Conservation (phyloP, 2,888 invertebrate species). For the Drosophila yooni region DNA sequence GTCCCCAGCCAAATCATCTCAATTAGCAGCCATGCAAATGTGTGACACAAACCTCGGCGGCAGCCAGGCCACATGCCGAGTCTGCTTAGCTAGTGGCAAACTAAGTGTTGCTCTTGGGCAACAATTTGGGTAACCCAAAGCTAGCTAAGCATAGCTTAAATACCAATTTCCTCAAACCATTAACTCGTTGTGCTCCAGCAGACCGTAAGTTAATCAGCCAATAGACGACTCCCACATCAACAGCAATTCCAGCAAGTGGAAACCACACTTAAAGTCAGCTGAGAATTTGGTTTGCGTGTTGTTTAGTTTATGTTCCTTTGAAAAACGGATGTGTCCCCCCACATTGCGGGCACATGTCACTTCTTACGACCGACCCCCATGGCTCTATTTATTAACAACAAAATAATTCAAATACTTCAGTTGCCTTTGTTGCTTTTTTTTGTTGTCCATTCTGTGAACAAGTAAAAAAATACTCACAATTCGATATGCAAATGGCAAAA, state of each 20-base stretch:
- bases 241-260: constrained; percentile 2
- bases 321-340: constrained; percentile 64
- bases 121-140: constrained; percentile 25
- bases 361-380: constrained; percentile 44
- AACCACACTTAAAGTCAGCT: constrained; percentile 23
- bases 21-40: constrained; percentile 67
- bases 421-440: constrained; percentile 25
- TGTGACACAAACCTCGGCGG: constrained; percentile 24
- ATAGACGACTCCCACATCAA: constrained; percentile 27
- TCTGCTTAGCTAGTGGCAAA: constrained; percentile 2
- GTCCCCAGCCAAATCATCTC: constrained; percentile 56
- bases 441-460: constrained; percentile 12
- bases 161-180: constrained; percentile 37
- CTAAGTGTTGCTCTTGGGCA: constrained; percentile 40
- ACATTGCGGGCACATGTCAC: constrained; percentile 64
- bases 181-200: constrained; percentile 54
- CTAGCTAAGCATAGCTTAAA: constrained; percentile 19
- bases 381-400: constrained; percentile 17
- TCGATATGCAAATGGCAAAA: constrained; percentile 12
- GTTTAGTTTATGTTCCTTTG: constrained; percentile 42
- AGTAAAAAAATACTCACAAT: constrained; percentile 19
- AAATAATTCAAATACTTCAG: constrained; percentile 39
- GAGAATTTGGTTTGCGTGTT: constrained; percentile 42
- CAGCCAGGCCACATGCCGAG: constrained; percentile 10
- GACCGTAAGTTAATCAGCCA: constrained; percentile 57